A percentile compares a stretch with the other conserved stretches of the same genome.
phyloP scores from a whole-genome alignment of 1,140 invertebrate species.

The Diorhabda sublineata region DNA sequence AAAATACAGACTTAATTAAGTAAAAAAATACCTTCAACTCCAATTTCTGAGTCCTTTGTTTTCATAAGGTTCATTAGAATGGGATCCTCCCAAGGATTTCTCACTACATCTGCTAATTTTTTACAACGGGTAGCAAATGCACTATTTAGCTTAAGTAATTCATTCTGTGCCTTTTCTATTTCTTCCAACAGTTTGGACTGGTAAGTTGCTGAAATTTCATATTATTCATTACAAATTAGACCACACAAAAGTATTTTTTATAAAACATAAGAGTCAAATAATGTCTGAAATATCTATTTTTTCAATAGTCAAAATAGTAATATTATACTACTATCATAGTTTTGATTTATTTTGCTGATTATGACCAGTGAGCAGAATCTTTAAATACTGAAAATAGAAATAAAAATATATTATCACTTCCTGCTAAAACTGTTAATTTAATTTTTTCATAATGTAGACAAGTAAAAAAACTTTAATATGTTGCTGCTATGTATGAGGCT shows the following conservation, averaged over 20 bases:
- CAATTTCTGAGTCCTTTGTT: conserved; percentile 34
- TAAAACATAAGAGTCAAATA: not conserved
- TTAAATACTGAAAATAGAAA: no score
- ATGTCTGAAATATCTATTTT: not conserved
- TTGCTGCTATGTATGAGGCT: no score
- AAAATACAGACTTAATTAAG: conserved; percentile 1
- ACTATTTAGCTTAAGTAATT: conserved; percentile 35
- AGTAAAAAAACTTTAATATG: no score
- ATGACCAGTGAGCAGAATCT: no score
- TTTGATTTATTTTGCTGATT: no score
- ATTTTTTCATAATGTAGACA: no score
- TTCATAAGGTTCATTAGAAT: conserved; percentile 35
- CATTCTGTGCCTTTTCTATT: conserved; percentile 37
- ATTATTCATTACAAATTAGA: not conserved
- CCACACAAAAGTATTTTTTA: not conserved
- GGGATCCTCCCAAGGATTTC: conserved; percentile 42
- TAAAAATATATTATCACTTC: no score
- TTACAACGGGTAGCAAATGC: conserved; percentile 37
- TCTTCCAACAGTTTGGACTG: conserved; percentile 27
- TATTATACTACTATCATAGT: no score
- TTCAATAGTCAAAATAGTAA: no score
- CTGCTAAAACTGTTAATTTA: no score
- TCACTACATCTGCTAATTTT: conserved; percentile 41
- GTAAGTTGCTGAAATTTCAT: conserved; percentile 6
- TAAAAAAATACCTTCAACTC: conserved; percentile 32